phyloP scores from a whole-genome alignment of 2,113 vertebrate genomes.

The Hepsetus odoe region DNA sequence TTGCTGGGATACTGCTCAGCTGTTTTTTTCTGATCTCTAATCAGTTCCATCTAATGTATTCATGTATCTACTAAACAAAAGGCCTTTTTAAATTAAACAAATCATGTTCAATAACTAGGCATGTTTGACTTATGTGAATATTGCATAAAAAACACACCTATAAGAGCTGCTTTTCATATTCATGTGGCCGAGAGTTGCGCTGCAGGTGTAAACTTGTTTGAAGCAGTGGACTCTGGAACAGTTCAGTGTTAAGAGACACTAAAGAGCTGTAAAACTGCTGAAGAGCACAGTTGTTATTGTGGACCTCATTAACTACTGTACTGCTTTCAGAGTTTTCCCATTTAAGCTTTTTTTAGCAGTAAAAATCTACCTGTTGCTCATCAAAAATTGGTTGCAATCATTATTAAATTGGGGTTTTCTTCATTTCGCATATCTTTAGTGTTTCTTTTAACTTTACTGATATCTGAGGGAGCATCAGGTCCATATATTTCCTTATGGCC shows the following conservation, averaged over 20 bases:
- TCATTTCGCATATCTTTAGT: neutral
- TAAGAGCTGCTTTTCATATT: neutral
- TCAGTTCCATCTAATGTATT: neutral
- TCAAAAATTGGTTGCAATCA: neutral
- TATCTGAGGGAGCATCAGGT: neutral
- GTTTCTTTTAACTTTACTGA: neutral
- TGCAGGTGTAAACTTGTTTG: neutral
- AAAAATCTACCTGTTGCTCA: neutral
- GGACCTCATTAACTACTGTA: neutral
- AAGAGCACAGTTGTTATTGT: neutral
- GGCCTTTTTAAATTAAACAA: neutral
- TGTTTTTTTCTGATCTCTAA: too few species aligned
- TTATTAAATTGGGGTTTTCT: neutral
- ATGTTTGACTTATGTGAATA: neutral
- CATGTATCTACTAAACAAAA: neutral
- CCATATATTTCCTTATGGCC: neutral
- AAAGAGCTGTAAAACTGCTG: conserved; percentile 8
- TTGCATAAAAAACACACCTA: neutral
- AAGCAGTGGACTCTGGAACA: neutral
- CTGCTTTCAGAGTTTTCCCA: neutral
- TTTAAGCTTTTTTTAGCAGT: neutral
- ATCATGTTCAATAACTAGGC: neutral
- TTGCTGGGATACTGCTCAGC: neutral
- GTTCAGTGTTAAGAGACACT: neutral
- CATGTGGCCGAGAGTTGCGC: neutral